These are phyloP conservation scores for Austrofundulus limnaeus DNA, from an alignment of 2,113 vertebrate species.

Conservation along the genomic window DNA sequence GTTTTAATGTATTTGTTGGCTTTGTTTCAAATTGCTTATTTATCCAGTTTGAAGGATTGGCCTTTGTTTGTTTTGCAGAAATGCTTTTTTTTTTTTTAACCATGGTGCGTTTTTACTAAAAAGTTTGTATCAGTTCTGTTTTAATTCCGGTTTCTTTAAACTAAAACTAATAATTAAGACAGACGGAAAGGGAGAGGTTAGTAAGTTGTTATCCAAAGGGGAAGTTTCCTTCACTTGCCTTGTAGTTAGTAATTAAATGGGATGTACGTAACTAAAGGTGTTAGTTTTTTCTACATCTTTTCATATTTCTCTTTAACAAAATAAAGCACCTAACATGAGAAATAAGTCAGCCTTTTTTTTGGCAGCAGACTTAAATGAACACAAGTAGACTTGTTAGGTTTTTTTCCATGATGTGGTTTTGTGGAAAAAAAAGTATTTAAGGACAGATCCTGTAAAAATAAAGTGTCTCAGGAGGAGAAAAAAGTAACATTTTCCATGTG, in stretches of 20 bases:
- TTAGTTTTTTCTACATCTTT: background rate
- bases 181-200: constrained; percentile 27
- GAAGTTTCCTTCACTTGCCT: constrained; percentile 7
- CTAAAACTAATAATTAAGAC: constrained; percentile 31
- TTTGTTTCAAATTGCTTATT: background rate
- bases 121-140: background rate
- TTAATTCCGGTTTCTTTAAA: constrained; percentile 9
- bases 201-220: constrained; percentile 31
- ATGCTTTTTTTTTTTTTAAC: background rate
- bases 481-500: too few species aligned
- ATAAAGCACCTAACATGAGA: constrained; percentile 15
- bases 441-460: constrained; percentile 36
- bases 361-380: constrained; percentile 19
- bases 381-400: too few species aligned
- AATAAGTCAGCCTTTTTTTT: background rate
- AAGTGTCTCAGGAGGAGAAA: background rate
- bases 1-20: background rate
- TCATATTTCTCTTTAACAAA: background rate
- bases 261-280: background rate
- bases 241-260: background rate
- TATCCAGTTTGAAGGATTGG: background rate
- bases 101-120: too few species aligned
- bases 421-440: constrained; percentile 13
- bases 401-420: constrained; percentile 5
- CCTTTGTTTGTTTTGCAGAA: background rate